Conservation (phyloP, 1,140 invertebrate species). For the Drosophila pruinosa region DNA sequence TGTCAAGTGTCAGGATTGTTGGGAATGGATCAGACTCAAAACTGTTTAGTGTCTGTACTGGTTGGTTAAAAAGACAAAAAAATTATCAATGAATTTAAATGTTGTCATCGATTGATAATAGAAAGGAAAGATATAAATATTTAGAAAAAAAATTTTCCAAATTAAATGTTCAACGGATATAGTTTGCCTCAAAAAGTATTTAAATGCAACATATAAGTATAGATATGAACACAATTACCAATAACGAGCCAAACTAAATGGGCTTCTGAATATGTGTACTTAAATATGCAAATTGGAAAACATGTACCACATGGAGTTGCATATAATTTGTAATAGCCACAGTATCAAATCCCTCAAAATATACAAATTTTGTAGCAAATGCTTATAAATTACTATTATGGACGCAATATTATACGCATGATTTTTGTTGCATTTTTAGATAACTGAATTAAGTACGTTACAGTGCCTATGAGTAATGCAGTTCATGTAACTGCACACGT, state of each 20-base stretch:
- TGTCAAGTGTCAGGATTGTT: conserved; percentile 15
- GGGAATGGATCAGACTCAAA: neutral
- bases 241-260: neutral
- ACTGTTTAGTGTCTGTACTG: neutral
- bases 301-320: neutral
- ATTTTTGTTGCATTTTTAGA: conserved; percentile 30
- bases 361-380: neutral
- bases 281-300: neutral
- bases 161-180: neutral
- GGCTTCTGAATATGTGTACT: neutral
- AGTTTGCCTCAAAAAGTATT: neutral
- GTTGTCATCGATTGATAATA: neutral
- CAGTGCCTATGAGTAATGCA: conserved; percentile 72
- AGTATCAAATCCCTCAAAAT: conserved; percentile 8
- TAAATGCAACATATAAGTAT: too few relatives aligned
- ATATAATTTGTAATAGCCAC: conserved; percentile 3
- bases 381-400: conserved; percentile 20
- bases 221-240: neutral
- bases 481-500: conserved; percentile 27
- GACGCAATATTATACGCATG: conserved; percentile 35
- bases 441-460: conserved; percentile 62
- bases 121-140: neutral
- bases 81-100: neutral
- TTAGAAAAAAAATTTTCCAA: neutral
- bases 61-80: neutral